Evolutionary conservation across 2,797 vertebrate species (phyloP).

Genomic region (Leucoraja ocellata): DNA sequence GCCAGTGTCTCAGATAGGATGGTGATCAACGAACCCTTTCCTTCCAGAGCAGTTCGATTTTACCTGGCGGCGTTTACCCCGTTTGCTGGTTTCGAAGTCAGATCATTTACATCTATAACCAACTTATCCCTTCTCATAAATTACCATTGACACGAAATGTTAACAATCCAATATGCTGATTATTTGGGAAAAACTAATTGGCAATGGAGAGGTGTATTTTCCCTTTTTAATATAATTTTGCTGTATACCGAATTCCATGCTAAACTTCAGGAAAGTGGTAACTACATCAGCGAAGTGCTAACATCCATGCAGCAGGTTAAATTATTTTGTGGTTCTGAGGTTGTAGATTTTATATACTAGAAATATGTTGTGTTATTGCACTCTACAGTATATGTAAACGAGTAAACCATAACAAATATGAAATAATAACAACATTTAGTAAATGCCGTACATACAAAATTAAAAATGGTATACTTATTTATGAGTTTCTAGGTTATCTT

Average conservation of each 20-base stretch:
- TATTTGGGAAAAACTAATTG: not conserved
- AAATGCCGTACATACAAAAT: not conserved
- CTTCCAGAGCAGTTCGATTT: not conserved
- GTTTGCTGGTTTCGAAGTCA: not conserved
- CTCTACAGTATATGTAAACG: not conserved
- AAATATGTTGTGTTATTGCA: not conserved
- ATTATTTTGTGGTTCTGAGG: not conserved
- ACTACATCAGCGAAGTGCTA: not conserved
- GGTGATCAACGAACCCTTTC: not conserved
- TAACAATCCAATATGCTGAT: not conserved
- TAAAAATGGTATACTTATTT: not conserved
- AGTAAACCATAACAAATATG: not conserved
- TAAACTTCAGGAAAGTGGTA: constrained; percentile 14
- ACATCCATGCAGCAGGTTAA: not conserved
- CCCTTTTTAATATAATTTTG: not conserved
- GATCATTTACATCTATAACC: not conserved
- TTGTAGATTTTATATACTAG: not conserved
- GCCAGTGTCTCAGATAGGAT: constrained; percentile 46
- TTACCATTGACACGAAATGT: not conserved
- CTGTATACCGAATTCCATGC: not conserved
- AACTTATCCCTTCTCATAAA: not conserved
- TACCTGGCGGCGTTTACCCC: not conserved
- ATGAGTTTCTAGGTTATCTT: not conserved
- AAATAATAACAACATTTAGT: not conserved
- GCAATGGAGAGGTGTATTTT: not conserved